Evolutionary conservation across 2,113 vertebrate species (phyloP).

Genomic region (Lophochroa leadbeateri): DNA sequence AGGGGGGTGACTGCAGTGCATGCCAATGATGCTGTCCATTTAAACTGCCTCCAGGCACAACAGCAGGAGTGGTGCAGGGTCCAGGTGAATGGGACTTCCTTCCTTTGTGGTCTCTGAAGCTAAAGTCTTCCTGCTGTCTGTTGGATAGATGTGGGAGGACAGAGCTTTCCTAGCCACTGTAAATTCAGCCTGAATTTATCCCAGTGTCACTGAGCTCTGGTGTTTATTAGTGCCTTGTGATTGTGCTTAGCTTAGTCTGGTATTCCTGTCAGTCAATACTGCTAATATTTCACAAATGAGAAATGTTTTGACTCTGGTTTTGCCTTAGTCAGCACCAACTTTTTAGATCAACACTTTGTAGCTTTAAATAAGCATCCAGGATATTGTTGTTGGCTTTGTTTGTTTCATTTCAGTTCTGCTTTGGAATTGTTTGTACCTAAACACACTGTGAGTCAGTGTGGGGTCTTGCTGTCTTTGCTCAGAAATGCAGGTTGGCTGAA

Average conservation of each 20-base stretch:
- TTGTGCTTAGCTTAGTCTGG: background rate
- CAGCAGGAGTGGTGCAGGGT: background rate
- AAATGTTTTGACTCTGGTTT: background rate
- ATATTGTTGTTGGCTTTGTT: background rate
- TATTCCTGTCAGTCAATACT: background rate
- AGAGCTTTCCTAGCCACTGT: background rate
- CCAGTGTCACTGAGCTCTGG: background rate
- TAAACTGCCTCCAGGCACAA: background rate
- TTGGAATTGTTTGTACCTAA: slow-evolving; percentile 15
- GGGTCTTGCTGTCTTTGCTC: background rate
- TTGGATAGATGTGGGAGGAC: background rate
- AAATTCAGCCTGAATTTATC: background rate
- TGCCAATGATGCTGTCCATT: background rate
- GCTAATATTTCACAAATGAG: background rate
- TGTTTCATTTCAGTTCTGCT: background rate
- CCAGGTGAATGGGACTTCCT: background rate
- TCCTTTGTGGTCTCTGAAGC: background rate
- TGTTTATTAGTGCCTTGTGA: background rate
- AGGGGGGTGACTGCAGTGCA: background rate
- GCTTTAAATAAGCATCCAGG: background rate
- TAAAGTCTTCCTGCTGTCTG: background rate
- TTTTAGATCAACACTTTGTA: background rate
- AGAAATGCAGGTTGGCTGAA: background rate
- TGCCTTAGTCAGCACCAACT: background rate
- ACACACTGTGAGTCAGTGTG: background rate